phyloP scores from a whole-genome alignment of 2,113 vertebrate species.

The Fukomys damarensis region DNA sequence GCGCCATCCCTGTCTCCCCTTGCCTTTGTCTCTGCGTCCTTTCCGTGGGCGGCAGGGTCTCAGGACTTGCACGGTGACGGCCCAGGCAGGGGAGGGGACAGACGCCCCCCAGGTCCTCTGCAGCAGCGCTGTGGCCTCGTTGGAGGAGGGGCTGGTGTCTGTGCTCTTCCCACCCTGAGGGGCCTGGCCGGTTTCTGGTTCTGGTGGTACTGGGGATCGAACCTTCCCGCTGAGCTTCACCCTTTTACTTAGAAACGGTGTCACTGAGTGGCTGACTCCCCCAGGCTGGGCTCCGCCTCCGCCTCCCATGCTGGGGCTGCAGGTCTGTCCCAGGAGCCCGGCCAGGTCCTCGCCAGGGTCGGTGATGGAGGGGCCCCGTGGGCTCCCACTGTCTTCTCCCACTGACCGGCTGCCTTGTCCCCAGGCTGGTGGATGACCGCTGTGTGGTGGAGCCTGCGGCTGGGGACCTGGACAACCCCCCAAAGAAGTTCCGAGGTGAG shows the following conservation, averaged over 20 bases:
- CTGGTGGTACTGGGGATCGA: not conserved
- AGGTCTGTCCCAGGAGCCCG: not conserved
- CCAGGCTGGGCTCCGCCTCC: not conserved
- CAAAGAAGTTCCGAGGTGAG: constrained; percentile 98
- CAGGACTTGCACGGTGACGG: not conserved
- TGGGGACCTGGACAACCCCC: constrained; percentile 96
- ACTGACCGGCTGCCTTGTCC: constrained; percentile 35
- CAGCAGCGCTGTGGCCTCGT: accelerated
- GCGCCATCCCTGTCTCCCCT: not conserved
- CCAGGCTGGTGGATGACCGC: constrained; percentile 96
- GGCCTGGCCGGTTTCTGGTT: not conserved
- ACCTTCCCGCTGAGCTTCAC: not conserved
- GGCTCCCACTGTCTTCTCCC: not conserved
- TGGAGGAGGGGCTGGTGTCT: accelerated
- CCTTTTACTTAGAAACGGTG: not conserved
- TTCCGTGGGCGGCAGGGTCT: not conserved
- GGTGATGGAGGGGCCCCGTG: not conserved
- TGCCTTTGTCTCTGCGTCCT: not conserved
- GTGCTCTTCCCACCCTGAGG: not conserved
- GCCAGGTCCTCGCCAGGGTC: no score
- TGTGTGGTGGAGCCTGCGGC: constrained; percentile 96
- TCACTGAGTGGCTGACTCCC: not conserved
- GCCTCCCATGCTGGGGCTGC: not conserved
- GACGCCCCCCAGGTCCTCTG: not conserved
- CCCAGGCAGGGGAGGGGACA: not conserved